These are phyloP conservation scores for Loriculus beryllinus DNA, from an alignment of 2,797 vertebrate genomes.

Conservation along the genomic window DNA sequence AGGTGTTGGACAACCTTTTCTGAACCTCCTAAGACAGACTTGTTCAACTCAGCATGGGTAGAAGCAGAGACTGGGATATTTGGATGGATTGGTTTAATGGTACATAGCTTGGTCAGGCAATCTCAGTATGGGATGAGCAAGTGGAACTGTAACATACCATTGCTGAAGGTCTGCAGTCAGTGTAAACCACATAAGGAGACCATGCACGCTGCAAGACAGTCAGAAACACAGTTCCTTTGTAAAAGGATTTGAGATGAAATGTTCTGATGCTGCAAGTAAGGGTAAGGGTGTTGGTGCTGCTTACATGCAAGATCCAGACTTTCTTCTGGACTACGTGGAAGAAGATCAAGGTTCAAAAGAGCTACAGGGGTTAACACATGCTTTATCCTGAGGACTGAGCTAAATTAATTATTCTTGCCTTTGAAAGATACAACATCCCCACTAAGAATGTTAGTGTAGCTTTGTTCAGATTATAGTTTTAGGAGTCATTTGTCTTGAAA, in stretches of 20 bases:
- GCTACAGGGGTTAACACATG: neutral
- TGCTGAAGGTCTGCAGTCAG: neutral
- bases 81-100: neutral
- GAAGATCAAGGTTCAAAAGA: neutral
- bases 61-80: neutral
- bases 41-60: neutral
- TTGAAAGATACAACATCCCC: neutral
- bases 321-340: neutral
- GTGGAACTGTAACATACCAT: neutral
- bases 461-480: neutral
- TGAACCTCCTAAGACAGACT: neutral
- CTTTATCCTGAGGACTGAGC: neutral
- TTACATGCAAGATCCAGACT: neutral
- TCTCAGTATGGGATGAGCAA: neutral
- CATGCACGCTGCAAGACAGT: neutral
- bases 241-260: neutral
- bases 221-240: neutral
- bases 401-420: neutral
- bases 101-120: neutral
- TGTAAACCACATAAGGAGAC: neutral
- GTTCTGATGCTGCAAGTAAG: neutral
- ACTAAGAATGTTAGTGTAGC: neutral
- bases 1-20: neutral
- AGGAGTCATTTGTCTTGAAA: neutral
- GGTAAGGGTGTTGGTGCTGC: accelerated